phyloP scores from a whole-genome alignment of 1,140 invertebrate species.

The Colletes gigas region DNA sequence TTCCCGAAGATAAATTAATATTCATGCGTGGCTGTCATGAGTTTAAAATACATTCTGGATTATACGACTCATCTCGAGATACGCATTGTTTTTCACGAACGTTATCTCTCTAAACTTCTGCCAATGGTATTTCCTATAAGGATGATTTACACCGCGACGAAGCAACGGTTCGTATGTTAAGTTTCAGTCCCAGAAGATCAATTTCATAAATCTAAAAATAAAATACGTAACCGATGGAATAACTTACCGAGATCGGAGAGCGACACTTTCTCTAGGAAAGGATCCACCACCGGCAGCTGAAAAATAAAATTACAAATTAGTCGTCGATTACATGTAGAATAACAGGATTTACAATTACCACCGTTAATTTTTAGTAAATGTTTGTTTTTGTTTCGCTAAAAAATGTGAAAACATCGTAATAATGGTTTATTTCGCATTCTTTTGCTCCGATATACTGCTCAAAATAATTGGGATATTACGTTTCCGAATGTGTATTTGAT shows the following conservation, averaged over 20 bases:
- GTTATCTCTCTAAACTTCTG: no score
- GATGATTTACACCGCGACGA: not conserved
- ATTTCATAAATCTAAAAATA: not conserved
- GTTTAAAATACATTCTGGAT: not conserved
- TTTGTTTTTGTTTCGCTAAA: no score
- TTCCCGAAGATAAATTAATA: not conserved
- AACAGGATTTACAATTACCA: not conserved
- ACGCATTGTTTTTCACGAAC: not conserved
- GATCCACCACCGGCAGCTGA: constrained; percentile 93
- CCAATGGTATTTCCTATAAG: not conserved
- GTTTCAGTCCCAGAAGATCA: not conserved
- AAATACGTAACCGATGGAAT: not conserved
- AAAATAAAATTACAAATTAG: constrained; percentile 76
- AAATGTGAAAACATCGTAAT: no score
- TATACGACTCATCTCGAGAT: not conserved
- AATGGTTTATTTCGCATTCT: no score
- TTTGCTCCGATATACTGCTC: not conserved
- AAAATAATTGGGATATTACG: not conserved
- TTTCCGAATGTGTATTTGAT: not conserved
- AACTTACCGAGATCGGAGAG: constrained; percentile 92
- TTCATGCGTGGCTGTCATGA: not conserved
- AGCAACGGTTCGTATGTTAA: not conserved
- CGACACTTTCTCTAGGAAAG: constrained; percentile 93
- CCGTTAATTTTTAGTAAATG: no score
- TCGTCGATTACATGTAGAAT: not conserved